phyloP scores from a whole-genome alignment of 2,888 invertebrate genomes.

The Mesoligia furuncula region DNA sequence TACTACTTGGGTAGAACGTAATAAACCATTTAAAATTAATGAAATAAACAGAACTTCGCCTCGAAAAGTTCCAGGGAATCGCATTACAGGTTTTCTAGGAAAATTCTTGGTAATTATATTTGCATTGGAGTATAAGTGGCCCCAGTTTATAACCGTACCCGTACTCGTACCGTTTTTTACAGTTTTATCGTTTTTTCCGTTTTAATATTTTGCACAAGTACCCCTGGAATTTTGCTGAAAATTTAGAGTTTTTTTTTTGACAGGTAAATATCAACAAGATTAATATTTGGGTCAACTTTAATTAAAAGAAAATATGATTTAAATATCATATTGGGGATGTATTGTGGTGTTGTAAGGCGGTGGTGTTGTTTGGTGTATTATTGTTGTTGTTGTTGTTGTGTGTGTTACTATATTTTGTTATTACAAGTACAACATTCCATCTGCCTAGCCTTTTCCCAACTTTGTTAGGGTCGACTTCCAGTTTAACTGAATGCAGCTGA shows the following conservation, averaged over 20 bases:
- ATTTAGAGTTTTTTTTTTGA: not conserved
- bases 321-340: not conserved
- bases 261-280: not conserved
- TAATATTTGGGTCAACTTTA: not conserved
- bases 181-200: too few relatives aligned
- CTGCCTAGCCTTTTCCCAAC: too few relatives aligned
- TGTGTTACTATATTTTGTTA: too few relatives aligned
- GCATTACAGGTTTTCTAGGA: conserved; percentile 17
- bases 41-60: conserved; percentile 34
- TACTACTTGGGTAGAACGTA: conserved; percentile 18
- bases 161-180: too few relatives aligned
- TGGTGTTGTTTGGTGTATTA: not conserved
- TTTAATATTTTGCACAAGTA: not conserved
- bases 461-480: too few relatives aligned
- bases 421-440: too few relatives aligned
- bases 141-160: not conserved
- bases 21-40: conserved; percentile 42
- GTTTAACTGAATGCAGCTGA: too few relatives aligned
- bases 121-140: not conserved
- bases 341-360: not conserved
- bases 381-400: too few relatives aligned
- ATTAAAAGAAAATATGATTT: not conserved
- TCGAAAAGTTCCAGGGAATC: conserved; percentile 17
- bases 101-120: conserved; percentile 4
- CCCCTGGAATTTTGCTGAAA: not conserved